phyloP scores from a whole-genome alignment of 1,140 invertebrate genomes.

The Cherax destructor region DNA sequence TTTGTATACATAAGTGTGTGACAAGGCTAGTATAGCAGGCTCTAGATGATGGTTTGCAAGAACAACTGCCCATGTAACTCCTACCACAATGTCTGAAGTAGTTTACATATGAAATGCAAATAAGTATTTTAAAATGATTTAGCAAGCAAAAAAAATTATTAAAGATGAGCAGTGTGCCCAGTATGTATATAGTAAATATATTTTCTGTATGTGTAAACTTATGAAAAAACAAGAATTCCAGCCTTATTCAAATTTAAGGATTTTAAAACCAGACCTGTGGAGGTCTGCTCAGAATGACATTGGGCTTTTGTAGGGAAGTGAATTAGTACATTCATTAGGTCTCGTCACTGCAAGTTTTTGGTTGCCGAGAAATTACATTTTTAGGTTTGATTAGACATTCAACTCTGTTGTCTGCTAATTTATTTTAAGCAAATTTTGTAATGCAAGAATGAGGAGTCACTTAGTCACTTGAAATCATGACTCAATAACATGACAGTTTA shows the following conservation, averaged over 20 bases:
- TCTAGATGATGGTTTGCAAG: conserved; percentile 35
- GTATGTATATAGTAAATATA: conserved; percentile 42
- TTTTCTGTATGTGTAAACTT: conserved; percentile 51
- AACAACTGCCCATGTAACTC: conserved; percentile 5
- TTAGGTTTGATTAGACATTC: background rate
- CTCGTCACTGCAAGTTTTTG: background rate
- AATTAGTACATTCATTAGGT: background rate
- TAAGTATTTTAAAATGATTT: conserved; percentile 40
- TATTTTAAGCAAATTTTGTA: background rate
- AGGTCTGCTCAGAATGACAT: background rate
- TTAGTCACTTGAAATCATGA: background rate
- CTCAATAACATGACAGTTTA: background rate
- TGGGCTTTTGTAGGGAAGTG: background rate
- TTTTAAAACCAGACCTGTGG: background rate
- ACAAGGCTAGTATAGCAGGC: conserved; percentile 27
- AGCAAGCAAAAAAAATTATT: conserved; percentile 25
- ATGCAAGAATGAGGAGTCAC: background rate
- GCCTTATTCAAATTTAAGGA: background rate
- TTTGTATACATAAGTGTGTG: conserved; percentile 26
- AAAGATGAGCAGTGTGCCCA: conserved; percentile 13
- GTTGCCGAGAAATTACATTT: background rate
- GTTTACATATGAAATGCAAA: conserved; percentile 31
- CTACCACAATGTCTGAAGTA: conserved; percentile 11
- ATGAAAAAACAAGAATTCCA: conserved; percentile 2
- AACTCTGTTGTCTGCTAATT: no score